These are phyloP conservation scores for Saguinus imperator DNA, from an alignment of 2,113 vertebrate genomes.

Conservation along the genomic window DNA sequence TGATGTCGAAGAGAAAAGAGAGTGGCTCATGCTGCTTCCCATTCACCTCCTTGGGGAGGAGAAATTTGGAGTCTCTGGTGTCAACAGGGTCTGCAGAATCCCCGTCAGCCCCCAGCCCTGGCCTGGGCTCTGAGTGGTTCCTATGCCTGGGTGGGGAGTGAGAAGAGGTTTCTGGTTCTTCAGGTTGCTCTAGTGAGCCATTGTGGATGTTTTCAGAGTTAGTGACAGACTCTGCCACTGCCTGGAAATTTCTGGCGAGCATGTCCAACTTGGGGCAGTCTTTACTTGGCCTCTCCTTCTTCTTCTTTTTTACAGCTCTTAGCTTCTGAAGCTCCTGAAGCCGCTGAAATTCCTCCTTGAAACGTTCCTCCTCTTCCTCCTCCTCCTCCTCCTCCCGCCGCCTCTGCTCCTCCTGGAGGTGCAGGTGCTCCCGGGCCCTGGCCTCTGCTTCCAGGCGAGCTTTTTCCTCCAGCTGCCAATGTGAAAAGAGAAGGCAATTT, in stretches of 20 bases:
- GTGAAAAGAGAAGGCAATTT: background rate
- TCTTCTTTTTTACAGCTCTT: slow-evolving; percentile 94
- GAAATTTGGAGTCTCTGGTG: slow-evolving; percentile 80
- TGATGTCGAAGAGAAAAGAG: slow-evolving; percentile 85
- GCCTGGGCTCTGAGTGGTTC: slow-evolving; percentile 79
- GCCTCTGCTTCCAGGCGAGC: slow-evolving; percentile 94
- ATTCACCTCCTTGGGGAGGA: slow-evolving; percentile 82
- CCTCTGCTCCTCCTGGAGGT: slow-evolving; percentile 87
- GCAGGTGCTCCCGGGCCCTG: slow-evolving; percentile 89
- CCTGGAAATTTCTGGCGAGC: slow-evolving; percentile 85
- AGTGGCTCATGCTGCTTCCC: slow-evolving; percentile 86
- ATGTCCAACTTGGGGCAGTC: slow-evolving; percentile 85
- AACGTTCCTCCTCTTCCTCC: slow-evolving; percentile 86
- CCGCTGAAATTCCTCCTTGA: slow-evolving; percentile 91
- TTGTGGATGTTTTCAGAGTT: slow-evolving; percentile 88
- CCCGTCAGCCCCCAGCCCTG: slow-evolving; percentile 38
- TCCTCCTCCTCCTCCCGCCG: slow-evolving; percentile 88
- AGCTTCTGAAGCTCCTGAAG: slow-evolving; percentile 94
- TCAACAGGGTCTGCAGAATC: slow-evolving; percentile 64
- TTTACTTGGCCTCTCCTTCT: slow-evolving; percentile 90
- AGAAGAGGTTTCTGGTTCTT: slow-evolving; percentile 85
- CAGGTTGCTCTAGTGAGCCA: slow-evolving; percentile 89
- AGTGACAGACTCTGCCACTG: slow-evolving; percentile 86
- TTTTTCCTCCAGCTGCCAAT: slow-evolving; percentile 94
- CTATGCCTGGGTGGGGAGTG: slow-evolving; percentile 78